phyloP scores from a whole-genome alignment of 2,888 invertebrate genomes.

The Ophion ellenae region DNA sequence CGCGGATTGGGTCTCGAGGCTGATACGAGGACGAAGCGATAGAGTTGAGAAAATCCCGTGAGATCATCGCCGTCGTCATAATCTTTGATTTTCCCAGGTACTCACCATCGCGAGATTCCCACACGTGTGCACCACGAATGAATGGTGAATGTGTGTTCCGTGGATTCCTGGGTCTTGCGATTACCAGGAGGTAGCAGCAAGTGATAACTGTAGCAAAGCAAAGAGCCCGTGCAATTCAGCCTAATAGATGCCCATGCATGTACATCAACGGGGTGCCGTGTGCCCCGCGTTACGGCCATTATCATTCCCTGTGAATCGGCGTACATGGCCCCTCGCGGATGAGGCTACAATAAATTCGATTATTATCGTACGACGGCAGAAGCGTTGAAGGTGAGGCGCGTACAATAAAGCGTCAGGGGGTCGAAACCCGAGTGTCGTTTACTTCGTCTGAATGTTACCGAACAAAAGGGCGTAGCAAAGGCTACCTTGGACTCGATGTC shows the following conservation, averaged over 20 bases:
- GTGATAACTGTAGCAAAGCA: constrained; percentile 49
- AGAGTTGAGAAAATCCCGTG: constrained; percentile 54
- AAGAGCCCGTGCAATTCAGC: constrained; percentile 17
- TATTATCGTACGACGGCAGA: constrained; percentile 61
- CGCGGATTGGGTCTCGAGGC: constrained; percentile 15
- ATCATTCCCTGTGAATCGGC: constrained; percentile 52
- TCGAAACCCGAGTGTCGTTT: constrained; percentile 20
- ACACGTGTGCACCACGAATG: constrained; percentile 21
- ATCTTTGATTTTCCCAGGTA: constrained; percentile 54
- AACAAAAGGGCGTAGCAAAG: constrained; percentile 15
- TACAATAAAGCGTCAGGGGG: constrained; percentile 63
- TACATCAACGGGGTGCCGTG: constrained; percentile 35
- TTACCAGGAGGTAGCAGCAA: constrained; percentile 40
- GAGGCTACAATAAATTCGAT: constrained; percentile 65
- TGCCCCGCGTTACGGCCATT: constrained; percentile 59
- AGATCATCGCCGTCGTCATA: constrained; percentile 39
- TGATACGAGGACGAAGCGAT: constrained; percentile 30
- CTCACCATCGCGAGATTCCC: constrained; percentile 20
- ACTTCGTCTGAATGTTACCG: not conserved
- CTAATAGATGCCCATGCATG: constrained; percentile 19
- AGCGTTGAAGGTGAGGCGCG: constrained; percentile 60
- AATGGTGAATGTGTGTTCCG: constrained; percentile 2
- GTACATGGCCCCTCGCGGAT: constrained; percentile 19
- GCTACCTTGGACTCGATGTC: not conserved
- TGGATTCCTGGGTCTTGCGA: constrained; percentile 30